Base-by-base conservation (phyloP, 2,113 vertebrate genomes). In the Taurulus bubalis region DNA sequence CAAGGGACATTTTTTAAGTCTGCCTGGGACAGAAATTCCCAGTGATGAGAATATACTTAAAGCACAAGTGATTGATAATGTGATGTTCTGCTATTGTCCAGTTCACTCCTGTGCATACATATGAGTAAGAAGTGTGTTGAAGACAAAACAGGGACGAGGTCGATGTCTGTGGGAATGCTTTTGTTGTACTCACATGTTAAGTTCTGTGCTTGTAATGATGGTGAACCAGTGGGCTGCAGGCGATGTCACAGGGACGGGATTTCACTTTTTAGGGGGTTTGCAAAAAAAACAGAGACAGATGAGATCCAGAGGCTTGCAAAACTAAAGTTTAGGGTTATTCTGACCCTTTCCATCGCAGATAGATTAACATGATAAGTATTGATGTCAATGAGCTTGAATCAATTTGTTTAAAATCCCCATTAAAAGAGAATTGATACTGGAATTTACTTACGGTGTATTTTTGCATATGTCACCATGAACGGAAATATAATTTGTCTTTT, bases 311-410 rank as follows among this genome's bases (percentile, higher is more conserved):
- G 42, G 62, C 63, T 85, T n/a, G 51, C 42, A 51, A 77, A 82
- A 59, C 10, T 34, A 51, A 75, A 72, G 20, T 30, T 32, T 63
- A 42, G 78, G 80, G 77, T 86, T 67, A 24, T 4, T 75, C 62
- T 79, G 60, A 83, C 18, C 64, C 58, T 85, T 77, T 79, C 51
- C 76, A 76, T 80, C n/a, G 51, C 75, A 75, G 49, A 84, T 79
- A 72, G 67, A 76, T 67, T 60, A 88, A 82, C 71, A 85, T 85
- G 62, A 87, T 64, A 78, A 79, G 70, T 90, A 89, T 88, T 92
- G 89, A 92, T 92, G 91, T 93, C 92, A 93, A 81, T 82, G 53
- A 87, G 75, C 75, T 89, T 87, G 49, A 87, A 87, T 86, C 77
- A 75, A 18, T 84, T 90, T 86, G 88, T 90, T 91, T 75, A 3